Percentiles rank a stretch among this genome's conserved stretches.
Evolutionary conservation across 2,113 vertebrate genomes (phyloP).

Genomic region (Takifugu bimaculatus): DNA sequence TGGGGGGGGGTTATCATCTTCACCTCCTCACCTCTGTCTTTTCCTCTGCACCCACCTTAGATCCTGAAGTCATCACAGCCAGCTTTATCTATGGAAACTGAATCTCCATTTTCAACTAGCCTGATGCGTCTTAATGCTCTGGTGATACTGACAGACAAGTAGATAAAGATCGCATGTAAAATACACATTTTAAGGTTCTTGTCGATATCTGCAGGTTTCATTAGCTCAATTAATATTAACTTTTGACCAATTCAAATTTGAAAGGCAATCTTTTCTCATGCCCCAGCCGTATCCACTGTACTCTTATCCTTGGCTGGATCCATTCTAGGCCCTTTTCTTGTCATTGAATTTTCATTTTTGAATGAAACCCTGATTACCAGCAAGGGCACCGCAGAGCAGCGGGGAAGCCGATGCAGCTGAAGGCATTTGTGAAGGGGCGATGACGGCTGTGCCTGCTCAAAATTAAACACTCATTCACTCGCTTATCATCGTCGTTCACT

Average conservation of each 20-base stretch:
- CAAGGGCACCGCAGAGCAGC: not conserved
- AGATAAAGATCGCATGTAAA: no score
- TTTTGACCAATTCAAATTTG: no score
- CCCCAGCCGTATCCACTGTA: no score
- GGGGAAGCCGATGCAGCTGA: conserved; percentile 11
- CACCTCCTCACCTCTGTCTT: conserved; percentile 28
- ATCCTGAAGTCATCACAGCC: conserved; percentile 51
- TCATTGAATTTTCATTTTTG: not conserved
- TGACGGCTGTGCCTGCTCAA: conserved; percentile 31
- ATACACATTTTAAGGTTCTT: no score
- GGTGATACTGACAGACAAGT: no score
- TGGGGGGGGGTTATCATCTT: conserved; percentile 33
- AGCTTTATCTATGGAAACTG: conserved; percentile 19
- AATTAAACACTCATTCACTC: conserved; percentile 52
- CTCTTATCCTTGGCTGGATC: no score
- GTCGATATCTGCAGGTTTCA: no score
- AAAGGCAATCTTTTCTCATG: no score
- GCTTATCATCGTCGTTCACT: conserved; percentile 70
- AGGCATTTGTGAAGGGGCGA: conserved; percentile 37
- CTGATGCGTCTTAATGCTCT: no score
- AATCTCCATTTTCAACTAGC: not conserved
- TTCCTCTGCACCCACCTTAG: conserved; percentile 44
- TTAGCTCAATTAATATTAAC: no score
- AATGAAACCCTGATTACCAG: not conserved
- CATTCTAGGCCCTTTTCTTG: not conserved